Evolutionary conservation across 2,113 vertebrate genomes (phyloP).

Genomic region (Pseudorasbora parva): DNA sequence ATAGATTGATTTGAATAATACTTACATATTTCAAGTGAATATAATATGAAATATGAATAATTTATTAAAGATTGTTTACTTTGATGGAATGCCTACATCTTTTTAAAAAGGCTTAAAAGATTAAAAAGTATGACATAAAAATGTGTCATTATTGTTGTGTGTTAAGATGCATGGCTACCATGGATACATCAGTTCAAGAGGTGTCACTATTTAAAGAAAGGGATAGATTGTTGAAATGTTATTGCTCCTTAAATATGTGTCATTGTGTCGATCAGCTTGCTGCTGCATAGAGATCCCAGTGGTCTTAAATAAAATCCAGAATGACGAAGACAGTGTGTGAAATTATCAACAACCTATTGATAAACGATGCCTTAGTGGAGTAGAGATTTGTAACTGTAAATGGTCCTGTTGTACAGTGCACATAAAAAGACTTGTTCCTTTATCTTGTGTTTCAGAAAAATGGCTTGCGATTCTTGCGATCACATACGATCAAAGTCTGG

Average conservation of each 20-base stretch:
- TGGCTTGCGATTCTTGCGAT: slow-evolving; percentile 34
- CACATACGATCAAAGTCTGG: slow-evolving; percentile 56
- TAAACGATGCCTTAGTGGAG: not conserved
- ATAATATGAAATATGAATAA: too few relatives aligned
- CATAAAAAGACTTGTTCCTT: slow-evolving; percentile 30
- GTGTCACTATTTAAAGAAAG: too few relatives aligned
- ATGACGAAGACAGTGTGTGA: not conserved
- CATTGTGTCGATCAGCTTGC: not conserved
- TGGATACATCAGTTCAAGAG: too few relatives aligned
- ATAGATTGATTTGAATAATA: too few relatives aligned
- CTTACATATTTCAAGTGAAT: too few relatives aligned
- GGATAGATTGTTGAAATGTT: not conserved
- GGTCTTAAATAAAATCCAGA: not conserved
- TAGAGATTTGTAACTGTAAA: not conserved
- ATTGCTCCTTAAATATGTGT: not conserved
- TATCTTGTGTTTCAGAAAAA: slow-evolving; percentile 43
- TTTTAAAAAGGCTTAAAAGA: too few relatives aligned
- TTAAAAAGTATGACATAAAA: too few relatives aligned
- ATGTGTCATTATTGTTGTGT: too few relatives aligned
- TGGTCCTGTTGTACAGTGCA: not conserved
- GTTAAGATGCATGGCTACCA: too few relatives aligned
- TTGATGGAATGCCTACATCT: too few relatives aligned
- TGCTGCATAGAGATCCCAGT: not conserved
- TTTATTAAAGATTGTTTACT: too few relatives aligned
- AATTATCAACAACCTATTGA: not conserved